A percentile compares a stretch with the other conserved stretches of the same genome.
phyloP scores from a whole-genome alignment of 2,888 invertebrate genomes.

The Eremobia ochroleuca region DNA sequence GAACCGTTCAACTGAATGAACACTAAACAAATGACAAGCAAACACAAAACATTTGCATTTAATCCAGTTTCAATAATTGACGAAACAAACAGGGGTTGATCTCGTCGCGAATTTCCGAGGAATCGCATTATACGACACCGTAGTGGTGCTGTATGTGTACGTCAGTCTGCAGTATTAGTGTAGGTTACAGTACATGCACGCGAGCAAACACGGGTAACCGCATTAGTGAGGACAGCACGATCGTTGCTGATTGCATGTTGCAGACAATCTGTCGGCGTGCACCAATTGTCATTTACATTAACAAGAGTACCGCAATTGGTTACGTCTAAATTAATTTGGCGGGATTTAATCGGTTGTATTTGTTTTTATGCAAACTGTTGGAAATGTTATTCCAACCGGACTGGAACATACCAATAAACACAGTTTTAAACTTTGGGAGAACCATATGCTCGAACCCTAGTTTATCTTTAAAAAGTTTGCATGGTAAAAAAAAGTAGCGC shows the following conservation, averaged over 20 bases:
- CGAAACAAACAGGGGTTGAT: conserved; percentile 68
- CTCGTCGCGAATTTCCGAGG: conserved; percentile 55
- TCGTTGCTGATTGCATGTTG: conserved; percentile 69
- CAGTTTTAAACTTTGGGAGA: not conserved
- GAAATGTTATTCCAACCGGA: not conserved
- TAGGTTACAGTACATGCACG: conserved; percentile 60
- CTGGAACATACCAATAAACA: not conserved
- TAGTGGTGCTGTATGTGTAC: conserved; percentile 31
- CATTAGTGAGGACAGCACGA: conserved; percentile 82
- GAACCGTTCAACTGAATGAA: conserved; percentile 24
- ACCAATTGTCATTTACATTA: conserved; percentile 62
- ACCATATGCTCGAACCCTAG: not conserved
- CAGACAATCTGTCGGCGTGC: conserved; percentile 52
- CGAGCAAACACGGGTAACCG: conserved; percentile 80
- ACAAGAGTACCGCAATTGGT: conserved; percentile 59
- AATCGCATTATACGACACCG: conserved; percentile 51
- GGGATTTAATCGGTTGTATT: conserved; percentile 8
- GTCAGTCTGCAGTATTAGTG: conserved; percentile 39
- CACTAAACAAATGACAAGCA: conserved; percentile 59
- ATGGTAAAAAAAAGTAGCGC: not conserved
- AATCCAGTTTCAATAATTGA: conserved; percentile 72
- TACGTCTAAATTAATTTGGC: conserved; percentile 48
- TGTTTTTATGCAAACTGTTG: not conserved
- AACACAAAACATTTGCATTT: conserved; percentile 67
- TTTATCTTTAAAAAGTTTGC: not conserved